Evolutionary conservation across 2,797 vertebrate genomes (phyloP), one percentile per base, ranked within the genome.

Genomic region (Semaprochilodus insignis): DNA sequence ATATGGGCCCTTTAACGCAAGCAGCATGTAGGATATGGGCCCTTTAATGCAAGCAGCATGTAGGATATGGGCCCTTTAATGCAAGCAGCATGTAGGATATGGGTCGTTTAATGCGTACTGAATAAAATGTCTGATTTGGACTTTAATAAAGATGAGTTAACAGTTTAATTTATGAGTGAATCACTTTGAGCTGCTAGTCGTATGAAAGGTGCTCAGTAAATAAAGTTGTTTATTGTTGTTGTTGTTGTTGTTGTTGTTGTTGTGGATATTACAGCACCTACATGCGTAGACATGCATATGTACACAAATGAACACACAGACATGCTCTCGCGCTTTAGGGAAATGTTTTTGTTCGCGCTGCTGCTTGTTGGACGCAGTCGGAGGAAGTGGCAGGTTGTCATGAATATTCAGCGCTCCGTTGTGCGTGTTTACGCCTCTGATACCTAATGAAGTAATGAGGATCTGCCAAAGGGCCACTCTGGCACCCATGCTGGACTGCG

Each of bases 241-340:
- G 21, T 57, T 57, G 21, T 57, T 57, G 4, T 19, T 57, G 21
- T 57, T 57, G 21, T 57, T 57, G 21, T 57, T 57, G 21, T 57
- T 57, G 4, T 19, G 21, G 21, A 21, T 57, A 57, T 57, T 57
- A 57, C 17, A 21, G 19, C 82, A 83, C 77, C 81, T 67, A 13
- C 89, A 89, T 87, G 81, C 84, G 85, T 74, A 86, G 79, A 90
- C 54, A 14, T n/a, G 62, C 70, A 74, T 44, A 27, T 34, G 23
- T 25, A 51, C 25, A 34, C 23, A 51, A 23, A 16, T 6, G 4
- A 14, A 54, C n/a, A 73, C 62, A 31, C 74, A 65, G 78, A 87
- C 78, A 83, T 48, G 44, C 44, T 48, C 52, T 48, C 52, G n/a
- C 17, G 70, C 44, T 76, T 60, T 67, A 52, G 55, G 23, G 57